These are phyloP conservation scores for Puffinus mauretanicus DNA, from an alignment of 2,113 vertebrate species.

Conservation along the genomic window DNA sequence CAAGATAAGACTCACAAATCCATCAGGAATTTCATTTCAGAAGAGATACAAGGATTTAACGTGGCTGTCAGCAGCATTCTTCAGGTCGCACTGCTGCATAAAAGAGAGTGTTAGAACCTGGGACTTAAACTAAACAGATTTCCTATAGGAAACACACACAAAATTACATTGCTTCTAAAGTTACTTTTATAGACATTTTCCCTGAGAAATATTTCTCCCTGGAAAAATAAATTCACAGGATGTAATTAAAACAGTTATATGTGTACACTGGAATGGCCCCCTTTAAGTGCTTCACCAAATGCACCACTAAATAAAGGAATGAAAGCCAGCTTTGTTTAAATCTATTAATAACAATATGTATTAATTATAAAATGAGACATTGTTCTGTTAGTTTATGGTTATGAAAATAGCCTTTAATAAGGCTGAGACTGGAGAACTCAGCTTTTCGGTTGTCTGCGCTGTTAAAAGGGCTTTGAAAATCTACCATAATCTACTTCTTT, in stretches of 20 bases:
- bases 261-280: slow-evolving; percentile 45
- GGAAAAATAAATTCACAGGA: slow-evolving; percentile 77
- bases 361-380: slow-evolving; percentile 38
- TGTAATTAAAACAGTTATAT: slow-evolving; percentile 68
- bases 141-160: slow-evolving; percentile 71
- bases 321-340: slow-evolving; percentile 72
- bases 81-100: neutral
- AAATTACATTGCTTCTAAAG: slow-evolving; percentile 49
- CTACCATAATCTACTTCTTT: neutral
- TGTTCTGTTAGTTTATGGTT: slow-evolving; percentile 1
- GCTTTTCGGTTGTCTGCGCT: neutral
- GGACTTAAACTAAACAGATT: slow-evolving; percentile 72
- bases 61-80: slow-evolving; percentile 20
- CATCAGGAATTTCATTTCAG: neutral
- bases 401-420: neutral
- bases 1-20: neutral
- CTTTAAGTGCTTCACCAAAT: slow-evolving; percentile 73
- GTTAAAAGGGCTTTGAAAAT: slow-evolving; percentile 3
- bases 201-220: slow-evolving; percentile 69
- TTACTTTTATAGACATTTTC: slow-evolving; percentile 71
- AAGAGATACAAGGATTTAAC: neutral
- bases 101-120: slow-evolving; percentile 28
- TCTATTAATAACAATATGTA: slow-evolving; percentile 50
- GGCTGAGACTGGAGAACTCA: neutral
- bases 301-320: slow-evolving; percentile 44